Evolutionary conservation across 2,888 invertebrate species (phyloP).

Genomic region (Eupithecia vulgata): DNA sequence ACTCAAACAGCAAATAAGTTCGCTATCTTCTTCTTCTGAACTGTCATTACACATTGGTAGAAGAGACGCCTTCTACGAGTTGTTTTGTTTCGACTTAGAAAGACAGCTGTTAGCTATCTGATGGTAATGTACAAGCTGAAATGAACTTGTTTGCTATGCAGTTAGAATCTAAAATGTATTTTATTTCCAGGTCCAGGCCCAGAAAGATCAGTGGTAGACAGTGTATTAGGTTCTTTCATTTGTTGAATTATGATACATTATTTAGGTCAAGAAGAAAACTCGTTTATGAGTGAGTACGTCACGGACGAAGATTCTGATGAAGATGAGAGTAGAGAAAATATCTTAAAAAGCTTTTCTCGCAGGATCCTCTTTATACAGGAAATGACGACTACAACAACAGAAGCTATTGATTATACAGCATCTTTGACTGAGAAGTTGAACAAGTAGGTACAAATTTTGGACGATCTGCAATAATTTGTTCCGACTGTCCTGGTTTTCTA

Average conservation of each 20-base stretch:
- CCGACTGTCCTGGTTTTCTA: too few species aligned
- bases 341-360: conserved; percentile 55
- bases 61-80: too few species aligned
- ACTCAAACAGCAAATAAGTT: too few species aligned
- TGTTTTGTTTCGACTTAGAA: neutral
- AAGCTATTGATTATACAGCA: conserved; percentile 66
- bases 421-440: conserved; percentile 65
- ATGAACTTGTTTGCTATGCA: neutral
- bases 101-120: neutral
- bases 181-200: conserved; percentile 32
- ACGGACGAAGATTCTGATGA: conserved; percentile 41
- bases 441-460: conserved; percentile 58
- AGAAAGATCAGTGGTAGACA: conserved; percentile 37
- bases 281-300: conserved; percentile 45
- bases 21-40: too few species aligned
- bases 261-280: conserved; percentile 42
- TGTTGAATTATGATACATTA: conserved; percentile 22
- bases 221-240: neutral
- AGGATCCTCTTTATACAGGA: conserved; percentile 67
- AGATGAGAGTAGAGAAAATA: conserved; percentile 43
- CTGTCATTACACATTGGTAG: too few species aligned
- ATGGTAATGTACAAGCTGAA: neutral
- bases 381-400: conserved; percentile 65
- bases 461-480: too few species aligned
- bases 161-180: conserved; percentile 18